Conservation (phyloP, 2,888 invertebrate genomes). For the Agrilus biguttatus region DNA sequence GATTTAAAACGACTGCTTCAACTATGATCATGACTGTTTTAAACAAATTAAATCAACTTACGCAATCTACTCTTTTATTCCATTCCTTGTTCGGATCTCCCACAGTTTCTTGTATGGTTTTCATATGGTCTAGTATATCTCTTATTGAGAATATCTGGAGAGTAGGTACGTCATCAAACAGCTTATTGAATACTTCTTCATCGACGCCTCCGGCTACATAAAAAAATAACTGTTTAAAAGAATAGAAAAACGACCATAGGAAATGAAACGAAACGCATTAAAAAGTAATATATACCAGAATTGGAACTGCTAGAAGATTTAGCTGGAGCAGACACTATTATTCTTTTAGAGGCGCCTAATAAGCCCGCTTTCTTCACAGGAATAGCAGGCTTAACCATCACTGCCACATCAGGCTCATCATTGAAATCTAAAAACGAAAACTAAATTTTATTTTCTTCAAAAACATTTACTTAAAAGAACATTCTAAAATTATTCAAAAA, state of each 20-base stretch:
- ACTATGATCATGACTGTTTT: too few species aligned
- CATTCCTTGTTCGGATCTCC: conserved; percentile 78
- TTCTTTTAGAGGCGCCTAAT: conserved; percentile 26
- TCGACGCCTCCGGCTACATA: conserved; percentile 70
- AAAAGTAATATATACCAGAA: conserved; percentile 15
- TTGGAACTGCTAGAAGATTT: conserved; percentile 8
- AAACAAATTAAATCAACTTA: conserved; percentile 31
- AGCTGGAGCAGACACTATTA: conserved; percentile 20
- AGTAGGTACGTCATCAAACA: conserved; percentile 72
- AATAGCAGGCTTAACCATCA: conserved; percentile 27
- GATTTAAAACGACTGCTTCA: not conserved
- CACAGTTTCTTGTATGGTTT: conserved; percentile 56
- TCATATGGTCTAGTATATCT: conserved; percentile 72
- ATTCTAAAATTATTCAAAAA: too few species aligned
- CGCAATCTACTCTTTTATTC: conserved; percentile 87
- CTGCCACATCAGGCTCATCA: conserved; percentile 35
- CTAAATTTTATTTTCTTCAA: not conserved
- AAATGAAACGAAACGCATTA: conserved; percentile 6
- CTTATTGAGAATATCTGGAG: conserved; percentile 69
- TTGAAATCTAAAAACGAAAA: conserved; percentile 7
- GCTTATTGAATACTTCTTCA: conserved; percentile 71
- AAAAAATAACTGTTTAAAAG: conserved; percentile 6
- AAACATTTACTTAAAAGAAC: too few species aligned
- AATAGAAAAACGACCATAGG: conserved; percentile 1
- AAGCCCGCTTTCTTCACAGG: conserved; percentile 28